Percentiles rank a stretch among this genome's conserved stretches.
phyloP scores from a whole-genome alignment of 2,797 vertebrate species.

The Tragopan temminckii region DNA sequence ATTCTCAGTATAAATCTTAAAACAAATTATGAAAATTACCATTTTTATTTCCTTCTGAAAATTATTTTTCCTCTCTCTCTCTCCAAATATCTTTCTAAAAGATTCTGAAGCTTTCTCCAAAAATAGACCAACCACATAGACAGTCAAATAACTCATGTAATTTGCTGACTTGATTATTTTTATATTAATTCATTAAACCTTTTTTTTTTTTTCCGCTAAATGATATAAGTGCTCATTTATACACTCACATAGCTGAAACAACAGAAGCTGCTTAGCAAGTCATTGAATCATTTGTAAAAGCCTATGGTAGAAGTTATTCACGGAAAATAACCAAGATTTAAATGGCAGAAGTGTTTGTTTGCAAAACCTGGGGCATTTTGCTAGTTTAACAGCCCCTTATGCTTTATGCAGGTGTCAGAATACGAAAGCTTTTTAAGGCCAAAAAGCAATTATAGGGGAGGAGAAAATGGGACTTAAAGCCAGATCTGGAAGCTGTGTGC shows the following conservation, averaged over 20 bases:
- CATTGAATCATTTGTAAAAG: not conserved
- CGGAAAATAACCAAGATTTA: not conserved
- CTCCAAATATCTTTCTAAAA: not conserved
- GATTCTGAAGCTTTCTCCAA: not conserved
- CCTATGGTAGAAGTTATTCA: not conserved
- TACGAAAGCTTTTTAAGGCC: not conserved
- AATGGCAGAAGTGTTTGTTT: not conserved
- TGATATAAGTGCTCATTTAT: not conserved
- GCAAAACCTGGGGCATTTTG: not conserved
- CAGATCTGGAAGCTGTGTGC: not conserved
- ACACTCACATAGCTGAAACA: not conserved
- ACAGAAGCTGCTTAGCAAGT: not conserved
- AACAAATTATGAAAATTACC: constrained; percentile 42
- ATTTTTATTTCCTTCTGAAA: not conserved
- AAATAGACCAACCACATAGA: not conserved
- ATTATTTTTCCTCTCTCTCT: not conserved
- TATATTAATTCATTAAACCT: constrained; percentile 37
- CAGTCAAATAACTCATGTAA: not conserved
- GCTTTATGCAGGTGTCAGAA: not conserved
- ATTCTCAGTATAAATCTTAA: not conserved
- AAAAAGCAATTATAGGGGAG: not conserved
- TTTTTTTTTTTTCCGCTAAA: not conserved
- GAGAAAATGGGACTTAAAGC: not conserved
- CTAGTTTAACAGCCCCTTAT: not conserved
- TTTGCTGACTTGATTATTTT: constrained; percentile 48